Conservation (phyloP, 2,113 vertebrate genomes). For the Centropristis striata region DNA sequence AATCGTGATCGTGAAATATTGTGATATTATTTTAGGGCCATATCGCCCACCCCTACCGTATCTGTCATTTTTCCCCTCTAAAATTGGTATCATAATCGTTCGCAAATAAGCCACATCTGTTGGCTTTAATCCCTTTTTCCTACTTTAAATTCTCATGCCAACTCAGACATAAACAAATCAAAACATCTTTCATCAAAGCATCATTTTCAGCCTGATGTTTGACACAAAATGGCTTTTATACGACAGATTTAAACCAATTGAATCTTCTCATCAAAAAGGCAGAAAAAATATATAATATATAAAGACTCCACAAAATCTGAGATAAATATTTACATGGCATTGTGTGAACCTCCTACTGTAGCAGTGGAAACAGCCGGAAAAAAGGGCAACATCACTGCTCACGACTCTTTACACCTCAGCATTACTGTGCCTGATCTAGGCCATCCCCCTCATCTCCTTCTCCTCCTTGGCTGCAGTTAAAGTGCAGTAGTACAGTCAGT, state of each 20-base stretch:
- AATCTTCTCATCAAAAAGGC: not conserved
- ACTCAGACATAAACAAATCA: not conserved
- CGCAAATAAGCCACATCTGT: no score
- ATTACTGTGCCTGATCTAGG: not conserved
- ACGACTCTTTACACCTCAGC: slow-evolving; percentile 24
- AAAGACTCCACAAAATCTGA: not conserved
- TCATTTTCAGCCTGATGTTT: not conserved
- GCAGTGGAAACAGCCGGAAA: slow-evolving; percentile 24
- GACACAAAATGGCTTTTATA: not conserved
- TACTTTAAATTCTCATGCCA: no score
- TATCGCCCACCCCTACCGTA: no score
- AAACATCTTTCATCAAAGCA: not conserved
- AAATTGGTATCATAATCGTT: no score
- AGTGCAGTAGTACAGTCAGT: slow-evolving; percentile 26
- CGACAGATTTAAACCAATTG: not conserved
- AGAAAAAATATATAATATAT: not conserved
- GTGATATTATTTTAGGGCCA: no score
- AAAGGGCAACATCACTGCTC: slow-evolving; percentile 28
- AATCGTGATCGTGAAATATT: no score
- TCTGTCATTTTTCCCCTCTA: no score
- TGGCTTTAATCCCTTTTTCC: no score
- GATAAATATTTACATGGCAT: not conserved
- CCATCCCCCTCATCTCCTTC: not conserved
- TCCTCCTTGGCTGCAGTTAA: not conserved
- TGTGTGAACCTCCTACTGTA: slow-evolving; percentile 8